Base-by-base conservation (phyloP, 2,888 invertebrate species). In the Ceratothoa steindachneri region DNA sequence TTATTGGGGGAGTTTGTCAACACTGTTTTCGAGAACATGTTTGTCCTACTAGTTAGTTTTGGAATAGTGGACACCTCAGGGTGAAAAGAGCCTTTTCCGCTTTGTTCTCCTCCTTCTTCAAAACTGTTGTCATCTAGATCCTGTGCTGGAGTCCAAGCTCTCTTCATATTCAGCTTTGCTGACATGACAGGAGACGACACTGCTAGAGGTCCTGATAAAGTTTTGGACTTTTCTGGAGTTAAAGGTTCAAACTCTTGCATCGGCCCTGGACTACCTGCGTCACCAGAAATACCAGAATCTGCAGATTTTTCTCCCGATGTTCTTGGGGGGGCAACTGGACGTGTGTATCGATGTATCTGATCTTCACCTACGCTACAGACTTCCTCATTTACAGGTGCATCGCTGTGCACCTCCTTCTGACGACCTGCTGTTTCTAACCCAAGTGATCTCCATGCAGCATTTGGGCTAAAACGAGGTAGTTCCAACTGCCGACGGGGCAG, bases 271-370 rank as follows among this genome's bases (percentile, higher is more conserved):
- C 88, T 88, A 22, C 83, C 83, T n/a, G 88, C 89, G 83, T 92
- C 92, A 0, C 91, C 92, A 0, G 92, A 92, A 81, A 93, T 93
- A 0, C 92, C 93, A 0, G 92, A 92, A 84, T 93, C 93, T 0
- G 91, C 92, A 0, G 91, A 92, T 83, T 92, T 91, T 82, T 89
- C 81, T 53, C 81, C 81, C 29, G 80, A 87, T 70, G 82, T 80
- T 68, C 83, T 70, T 24, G 82, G 82, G 1, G 83, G 83, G 4
- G 83, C 83, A 30, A 81, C 80, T 52, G 83, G 83, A 30, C 83
- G 75, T 29, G 83, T 82, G 55, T 81, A 80, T 28, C 83, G 72
- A 27, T 81, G 81, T 71, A 83, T 83, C 51, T 82, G 81, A 67
- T 83, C 84, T 84, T 84, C 82, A 69, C 81, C 81, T 9, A 81